These are phyloP conservation scores for Heliocidaris erythrogramma DNA, from an alignment of 35 echinoderm and acorn worm genomes.

Conservation along the genomic window DNA sequence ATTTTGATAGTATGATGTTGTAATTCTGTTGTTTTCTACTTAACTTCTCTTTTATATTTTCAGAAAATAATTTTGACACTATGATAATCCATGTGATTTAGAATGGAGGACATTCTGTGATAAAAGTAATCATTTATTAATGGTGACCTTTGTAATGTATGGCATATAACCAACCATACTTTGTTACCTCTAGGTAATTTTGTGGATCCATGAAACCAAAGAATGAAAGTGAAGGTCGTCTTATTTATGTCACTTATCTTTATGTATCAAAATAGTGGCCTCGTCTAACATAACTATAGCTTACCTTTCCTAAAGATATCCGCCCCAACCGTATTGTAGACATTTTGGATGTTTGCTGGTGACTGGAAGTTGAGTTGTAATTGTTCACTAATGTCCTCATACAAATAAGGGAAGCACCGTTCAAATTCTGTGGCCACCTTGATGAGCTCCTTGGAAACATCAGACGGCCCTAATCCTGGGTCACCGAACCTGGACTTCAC, in stretches of 20 bases:
- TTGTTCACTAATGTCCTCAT: slow-evolving; percentile 49
- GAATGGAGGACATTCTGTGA: neutral
- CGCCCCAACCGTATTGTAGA: slow-evolving; percentile 35
- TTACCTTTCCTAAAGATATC: slow-evolving; percentile 52
- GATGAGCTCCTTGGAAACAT: slow-evolving; percentile 62
- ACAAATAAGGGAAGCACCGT: slow-evolving; percentile 54
- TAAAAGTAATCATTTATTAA: neutral
- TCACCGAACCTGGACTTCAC: neutral
- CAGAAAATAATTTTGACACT: too few species aligned
- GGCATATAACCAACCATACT: neutral
- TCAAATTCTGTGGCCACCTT: slow-evolving; percentile 62
- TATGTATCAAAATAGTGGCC: neutral
- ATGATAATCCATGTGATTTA: too few species aligned
- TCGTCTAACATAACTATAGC: neutral
- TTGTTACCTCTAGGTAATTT: too few species aligned
- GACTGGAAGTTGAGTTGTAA: slow-evolving; percentile 54
- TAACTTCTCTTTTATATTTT: too few species aligned
- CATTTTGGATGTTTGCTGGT: slow-evolving; percentile 29
- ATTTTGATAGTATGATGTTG: too few species aligned
- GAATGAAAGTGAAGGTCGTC: neutral
- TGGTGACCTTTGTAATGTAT: neutral
- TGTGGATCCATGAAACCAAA: too few species aligned
- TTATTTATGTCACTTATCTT: neutral
- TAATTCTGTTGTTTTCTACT: too few species aligned
- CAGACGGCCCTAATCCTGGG: slow-evolving; percentile 26